Evolutionary conservation across 2,888 invertebrate genomes (phyloP).

Genomic region (Sphecodes monilicornis): DNA sequence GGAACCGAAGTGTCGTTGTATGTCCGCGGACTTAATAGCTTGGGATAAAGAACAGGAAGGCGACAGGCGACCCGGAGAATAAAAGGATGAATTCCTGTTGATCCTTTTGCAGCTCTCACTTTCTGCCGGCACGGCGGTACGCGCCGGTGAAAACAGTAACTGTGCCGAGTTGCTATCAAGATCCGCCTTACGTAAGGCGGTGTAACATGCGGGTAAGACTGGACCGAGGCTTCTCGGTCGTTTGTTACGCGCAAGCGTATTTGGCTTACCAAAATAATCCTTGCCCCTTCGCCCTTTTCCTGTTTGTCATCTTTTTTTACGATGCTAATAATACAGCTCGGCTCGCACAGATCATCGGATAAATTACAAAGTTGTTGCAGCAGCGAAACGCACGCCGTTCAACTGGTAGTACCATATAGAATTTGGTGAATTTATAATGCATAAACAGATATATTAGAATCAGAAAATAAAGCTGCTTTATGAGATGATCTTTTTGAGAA

Average conservation of each 20-base stretch:
- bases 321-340: background rate
- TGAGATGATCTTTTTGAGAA: too few species aligned
- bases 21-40: slow-evolving; percentile 3
- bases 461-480: too few species aligned
- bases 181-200: slow-evolving; percentile 69
- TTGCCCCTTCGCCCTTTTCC: slow-evolving; percentile 7
- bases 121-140: slow-evolving; percentile 44
- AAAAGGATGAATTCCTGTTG: slow-evolving; percentile 50
- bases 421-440: background rate
- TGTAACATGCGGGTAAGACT: slow-evolving; percentile 33
- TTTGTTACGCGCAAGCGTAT: slow-evolving; percentile 32
- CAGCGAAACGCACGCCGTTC: too few species aligned
- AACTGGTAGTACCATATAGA: background rate
- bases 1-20: background rate
- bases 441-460: background rate
- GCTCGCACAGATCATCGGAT: background rate
- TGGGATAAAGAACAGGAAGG: slow-evolving; percentile 5
- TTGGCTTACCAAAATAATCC: background rate
- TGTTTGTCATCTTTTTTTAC: background rate
- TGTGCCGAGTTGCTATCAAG: slow-evolving; percentile 65
- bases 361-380: background rate
- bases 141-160: slow-evolving; percentile 68
- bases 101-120: slow-evolving; percentile 65
- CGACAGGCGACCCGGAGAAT: slow-evolving; percentile 25
- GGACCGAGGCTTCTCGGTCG: slow-evolving; percentile 37